Base-by-base conservation (phyloP, 2,797 vertebrate genomes). In the Tolypeutes matacus region DNA sequence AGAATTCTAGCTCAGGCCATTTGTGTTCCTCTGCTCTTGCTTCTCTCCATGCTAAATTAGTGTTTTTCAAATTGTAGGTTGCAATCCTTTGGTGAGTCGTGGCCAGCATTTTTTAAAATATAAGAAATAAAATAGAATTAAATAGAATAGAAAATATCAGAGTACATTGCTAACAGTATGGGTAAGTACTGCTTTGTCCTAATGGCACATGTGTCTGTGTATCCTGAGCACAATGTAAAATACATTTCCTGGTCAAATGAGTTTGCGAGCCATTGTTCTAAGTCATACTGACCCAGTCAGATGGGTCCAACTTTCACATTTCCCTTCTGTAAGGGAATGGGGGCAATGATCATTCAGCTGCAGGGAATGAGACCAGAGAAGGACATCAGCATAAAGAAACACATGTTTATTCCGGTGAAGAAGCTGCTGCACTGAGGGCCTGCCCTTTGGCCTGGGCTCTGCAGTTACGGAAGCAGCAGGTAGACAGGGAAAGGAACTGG, bases 351-450 rank as follows among this genome's bases (percentile, higher is more conserved):
- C 39, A 12, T 36, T 72, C 23, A 42, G n/a, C 25, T n/a, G 27
- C 60, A n/a, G 60, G 14, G 36, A 72, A 67, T 34, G 95, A 78
- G 70, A 77, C 69, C 88, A 75, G 49, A 91, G 81, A 46, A 77
- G 29, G 46, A 29, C 23, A 34, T 7, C 4, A 3, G 8, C 34
- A 0, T 94, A 87, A 56, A 95, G 89, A 95, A 91, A 88, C 31
- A 58, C 13, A 42, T 78, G 60, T 97, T 97, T 97, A 97, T 96
- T 96, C 85, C 67, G n/a, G 60, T 39, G 34, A 42, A 86, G 49
- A 75, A 62, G 49, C 62, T 56, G 58, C 80, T 65, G 84, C 36
- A 60, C 27, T 11, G 15, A 77, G 49, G 70, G 20, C 62, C 73
- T 65, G 69, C 51, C 20, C 0, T 6, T 11, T 36, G 65, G 75